phyloP scores from a whole-genome alignment of 2,113 vertebrate genomes.

The Pelecanoides urinatrix region DNA sequence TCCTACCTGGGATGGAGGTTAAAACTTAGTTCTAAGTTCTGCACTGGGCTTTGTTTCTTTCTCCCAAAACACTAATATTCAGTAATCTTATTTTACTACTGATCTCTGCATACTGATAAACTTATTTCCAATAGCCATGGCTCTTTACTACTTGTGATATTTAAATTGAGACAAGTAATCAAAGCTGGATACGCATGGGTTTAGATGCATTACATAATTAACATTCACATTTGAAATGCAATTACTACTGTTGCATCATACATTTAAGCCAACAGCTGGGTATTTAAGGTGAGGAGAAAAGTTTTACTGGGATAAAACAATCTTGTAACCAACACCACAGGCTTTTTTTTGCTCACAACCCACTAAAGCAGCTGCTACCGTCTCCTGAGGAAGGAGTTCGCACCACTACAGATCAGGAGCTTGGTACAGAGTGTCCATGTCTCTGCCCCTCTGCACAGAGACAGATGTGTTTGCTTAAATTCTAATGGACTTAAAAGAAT shows the following conservation, averaged over 20 bases:
- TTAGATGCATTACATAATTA: background rate
- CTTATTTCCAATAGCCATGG: background rate
- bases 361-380: background rate
- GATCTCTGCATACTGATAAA: background rate
- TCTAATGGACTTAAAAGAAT: fast-evolving
- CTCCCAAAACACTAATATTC: background rate
- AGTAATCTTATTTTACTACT: background rate
- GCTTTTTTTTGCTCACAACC: background rate
- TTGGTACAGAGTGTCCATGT: fast-evolving
- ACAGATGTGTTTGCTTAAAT: too few relatives aligned
- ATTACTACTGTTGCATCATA: background rate
- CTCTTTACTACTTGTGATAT: background rate
- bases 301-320: background rate
- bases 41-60: background rate
- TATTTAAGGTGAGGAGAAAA: background rate
- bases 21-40: fast-evolving
- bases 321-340: background rate
- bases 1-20: background rate
- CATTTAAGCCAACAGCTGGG: background rate
- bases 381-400: background rate
- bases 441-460: background rate
- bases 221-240: background rate
- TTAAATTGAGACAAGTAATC: background rate
- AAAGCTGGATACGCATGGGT: background rate
- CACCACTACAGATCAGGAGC: background rate